Conservation (phyloP, 2,797 vertebrate genomes). For the Poeciliopsis paucimaculata region DNA sequence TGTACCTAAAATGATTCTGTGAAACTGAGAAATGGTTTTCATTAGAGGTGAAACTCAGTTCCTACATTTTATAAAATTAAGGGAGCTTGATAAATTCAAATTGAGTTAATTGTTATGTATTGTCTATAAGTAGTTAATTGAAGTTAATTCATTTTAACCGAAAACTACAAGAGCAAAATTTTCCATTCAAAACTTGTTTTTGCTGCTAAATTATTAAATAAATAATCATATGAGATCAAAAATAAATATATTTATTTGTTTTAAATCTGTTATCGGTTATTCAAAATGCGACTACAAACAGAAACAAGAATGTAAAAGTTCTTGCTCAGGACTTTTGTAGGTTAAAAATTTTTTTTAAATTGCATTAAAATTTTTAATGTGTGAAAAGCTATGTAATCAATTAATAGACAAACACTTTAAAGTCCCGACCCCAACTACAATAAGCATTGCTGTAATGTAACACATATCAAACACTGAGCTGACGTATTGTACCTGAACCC, state of each 20-base stretch:
- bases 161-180: neutral
- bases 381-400: neutral
- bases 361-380: neutral
- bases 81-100: no score
- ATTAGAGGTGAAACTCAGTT: no score
- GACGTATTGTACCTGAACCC: neutral
- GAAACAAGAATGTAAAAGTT: no score
- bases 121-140: no score
- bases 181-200: neutral
- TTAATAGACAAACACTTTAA: neutral
- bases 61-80: no score
- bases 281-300: neutral
- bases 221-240: neutral
- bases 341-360: no score
- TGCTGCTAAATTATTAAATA: no score
- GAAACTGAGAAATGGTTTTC: neutral
- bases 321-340: no score
- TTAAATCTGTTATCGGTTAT: neutral
- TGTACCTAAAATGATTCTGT: neutral
- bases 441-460: neutral
- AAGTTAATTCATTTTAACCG: no score
- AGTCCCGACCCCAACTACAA: neutral
- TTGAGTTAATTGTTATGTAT: no score
- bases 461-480: neutral
- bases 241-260: no score